Evolutionary conservation across 2,113 vertebrate species (phyloP), one percentile per base, ranked within the genome.

Genomic region (Xenus cinereus): DNA sequence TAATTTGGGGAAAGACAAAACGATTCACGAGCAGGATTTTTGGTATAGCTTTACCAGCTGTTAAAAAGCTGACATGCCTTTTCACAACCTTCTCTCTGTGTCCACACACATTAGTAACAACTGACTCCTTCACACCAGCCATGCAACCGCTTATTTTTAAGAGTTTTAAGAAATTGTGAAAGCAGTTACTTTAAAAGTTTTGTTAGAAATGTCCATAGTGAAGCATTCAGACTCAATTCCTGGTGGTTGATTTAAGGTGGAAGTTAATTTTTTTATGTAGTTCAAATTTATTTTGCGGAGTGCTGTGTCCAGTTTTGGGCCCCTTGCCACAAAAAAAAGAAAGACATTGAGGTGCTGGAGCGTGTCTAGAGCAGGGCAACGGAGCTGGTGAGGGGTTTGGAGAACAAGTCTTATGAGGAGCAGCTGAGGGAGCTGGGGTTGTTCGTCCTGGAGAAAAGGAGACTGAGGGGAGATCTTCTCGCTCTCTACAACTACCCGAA

Each of bases 201-300:
- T 64, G 45, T 41, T 6, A 60, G 30, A 57, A 85, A 22, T 0
- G 0, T 57, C 75, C 41, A 43, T 9, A 14, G 24, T 12, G 15
- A 92, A 84, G 12, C 30, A 76, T 43, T 76, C 27, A 4, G 18
- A 35, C 18, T 62, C 7, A 23, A 66, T 94, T 80, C 33, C 53
- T 50, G n/a, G 14, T 46, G 12, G 54, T 73, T 85, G 26, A 59
- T 23, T 51, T 35, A 24, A 35, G 32, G 32, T 69, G 1, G 46
- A 66, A 56, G 27, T 12, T 69, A 23, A 10, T 11, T 79, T 90
- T 57, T 45, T 3, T 5, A 76, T 27, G 6, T 26, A 53, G 19
- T n/a, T 75, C 37, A 67, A 43, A 50, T 79, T 60, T 57, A 33
- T 82, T 71, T 78, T 53, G 26, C 28, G 17, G 45, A 45, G 45